Evolutionary conservation across 1,140 invertebrate species (phyloP).

Genomic region (Drosophila gunungcola): DNA sequence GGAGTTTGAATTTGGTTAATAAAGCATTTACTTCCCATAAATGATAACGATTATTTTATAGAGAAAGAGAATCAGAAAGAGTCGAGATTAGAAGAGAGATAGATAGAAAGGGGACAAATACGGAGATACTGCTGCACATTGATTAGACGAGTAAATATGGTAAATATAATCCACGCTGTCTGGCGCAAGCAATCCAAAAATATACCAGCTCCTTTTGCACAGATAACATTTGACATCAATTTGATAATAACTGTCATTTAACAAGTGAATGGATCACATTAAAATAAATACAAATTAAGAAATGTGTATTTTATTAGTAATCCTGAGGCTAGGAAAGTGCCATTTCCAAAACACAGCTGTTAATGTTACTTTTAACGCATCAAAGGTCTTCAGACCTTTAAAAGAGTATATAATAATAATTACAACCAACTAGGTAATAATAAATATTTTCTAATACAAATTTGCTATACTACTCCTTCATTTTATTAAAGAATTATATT

Average conservation of each 20-base stretch:
- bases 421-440: no score
- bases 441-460: no score
- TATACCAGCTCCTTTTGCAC: neutral
- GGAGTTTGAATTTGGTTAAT: slow-evolving; percentile 14
- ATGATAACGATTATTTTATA: slow-evolving; percentile 26
- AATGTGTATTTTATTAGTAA: neutral
- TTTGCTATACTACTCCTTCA: no score
- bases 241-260: slow-evolving; percentile 15
- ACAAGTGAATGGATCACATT: slow-evolving; percentile 6
- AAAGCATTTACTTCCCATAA: slow-evolving; percentile 22
- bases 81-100: slow-evolving; percentile 5
- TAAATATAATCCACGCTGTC: slow-evolving; percentile 40
- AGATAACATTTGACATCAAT: slow-evolving; percentile 27
- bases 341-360: no score
- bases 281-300: neutral
- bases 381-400: no score
- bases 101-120: neutral
- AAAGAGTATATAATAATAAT: neutral
- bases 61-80: slow-evolving; percentile 14
- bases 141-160: slow-evolving; percentile 17
- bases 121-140: slow-evolving; percentile 12
- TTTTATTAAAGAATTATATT: slow-evolving; percentile 2
- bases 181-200: slow-evolving; percentile 25
- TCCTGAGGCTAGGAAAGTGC: no score
- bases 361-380: no score